Evolutionary conservation across 2,888 invertebrate genomes (phyloP).

Genomic region (Euspilapteryx auroguttella): DNA sequence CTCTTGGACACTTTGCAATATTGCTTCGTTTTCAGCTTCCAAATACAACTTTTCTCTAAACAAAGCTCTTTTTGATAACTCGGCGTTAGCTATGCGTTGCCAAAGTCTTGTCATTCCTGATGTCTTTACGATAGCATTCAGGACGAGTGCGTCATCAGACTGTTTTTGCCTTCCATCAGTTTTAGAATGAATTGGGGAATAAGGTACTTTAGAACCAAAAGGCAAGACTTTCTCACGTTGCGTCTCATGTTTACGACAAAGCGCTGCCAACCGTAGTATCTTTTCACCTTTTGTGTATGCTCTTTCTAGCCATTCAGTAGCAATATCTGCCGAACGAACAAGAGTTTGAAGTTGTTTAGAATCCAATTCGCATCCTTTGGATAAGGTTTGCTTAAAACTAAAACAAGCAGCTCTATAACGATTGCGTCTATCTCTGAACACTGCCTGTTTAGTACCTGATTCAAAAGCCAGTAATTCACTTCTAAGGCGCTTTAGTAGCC

Average conservation of each 20-base stretch:
- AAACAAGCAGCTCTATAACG: slow-evolving; percentile 33
- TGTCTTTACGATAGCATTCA: slow-evolving; percentile 26
- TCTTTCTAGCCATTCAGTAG: slow-evolving; percentile 33
- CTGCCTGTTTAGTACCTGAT: slow-evolving; percentile 44
- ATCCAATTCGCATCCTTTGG: slow-evolving; percentile 25
- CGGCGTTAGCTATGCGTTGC: slow-evolving; percentile 41
- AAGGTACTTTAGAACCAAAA: slow-evolving; percentile 22
- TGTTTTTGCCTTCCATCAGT: slow-evolving; percentile 15
- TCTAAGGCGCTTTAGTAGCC: slow-evolving; percentile 27
- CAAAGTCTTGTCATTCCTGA: slow-evolving; percentile 36
- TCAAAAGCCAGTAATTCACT: slow-evolving; percentile 38
- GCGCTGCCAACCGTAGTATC: slow-evolving; percentile 45
- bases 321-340: slow-evolving; percentile 33
- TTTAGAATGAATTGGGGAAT: slow-evolving; percentile 20
- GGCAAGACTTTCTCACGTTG: slow-evolving; percentile 53
- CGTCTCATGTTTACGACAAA: slow-evolving; percentile 62
- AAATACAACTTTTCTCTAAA: slow-evolving; percentile 31
- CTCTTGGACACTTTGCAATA: slow-evolving; percentile 18
- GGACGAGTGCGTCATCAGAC: slow-evolving; percentile 29
- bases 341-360: slow-evolving; percentile 21
- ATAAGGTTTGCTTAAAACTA: slow-evolving; percentile 24
- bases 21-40: slow-evolving; percentile 27
- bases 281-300: slow-evolving; percentile 47
- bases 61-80: slow-evolving; percentile 33
- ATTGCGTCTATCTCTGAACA: slow-evolving; percentile 37